Percentiles rank a stretch among this genome's conserved stretches.
Conservation (phyloP, 2,888 invertebrate genomes). For the Pomacea canaliculata region DNA sequence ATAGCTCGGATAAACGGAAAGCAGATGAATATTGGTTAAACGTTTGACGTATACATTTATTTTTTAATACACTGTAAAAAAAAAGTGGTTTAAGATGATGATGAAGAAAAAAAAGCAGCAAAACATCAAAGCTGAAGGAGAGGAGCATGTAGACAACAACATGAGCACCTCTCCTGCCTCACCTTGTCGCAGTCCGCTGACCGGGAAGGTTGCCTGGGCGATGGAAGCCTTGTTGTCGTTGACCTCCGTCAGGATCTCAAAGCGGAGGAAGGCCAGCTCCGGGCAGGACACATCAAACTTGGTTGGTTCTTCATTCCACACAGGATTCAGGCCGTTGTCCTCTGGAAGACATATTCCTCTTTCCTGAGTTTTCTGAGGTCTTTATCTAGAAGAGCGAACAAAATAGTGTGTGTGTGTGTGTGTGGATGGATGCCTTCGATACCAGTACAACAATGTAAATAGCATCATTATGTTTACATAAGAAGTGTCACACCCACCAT, state of each 20-base stretch:
- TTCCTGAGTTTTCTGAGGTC: neutral
- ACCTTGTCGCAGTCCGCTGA: slow-evolving; percentile 72
- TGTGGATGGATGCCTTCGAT: neutral
- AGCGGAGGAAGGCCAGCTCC: slow-evolving; percentile 74
- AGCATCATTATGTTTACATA: too few relatives aligned
- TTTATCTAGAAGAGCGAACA: too few relatives aligned
- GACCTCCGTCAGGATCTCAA: slow-evolving; percentile 81
- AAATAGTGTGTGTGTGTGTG: neutral
- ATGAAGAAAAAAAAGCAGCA: too few relatives aligned
- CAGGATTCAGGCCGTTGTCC: slow-evolving; percentile 76
- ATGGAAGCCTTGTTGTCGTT: slow-evolving; percentile 96
- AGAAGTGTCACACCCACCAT: slow-evolving; percentile 73
- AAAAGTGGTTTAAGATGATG: too few relatives aligned
- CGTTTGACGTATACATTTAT: too few relatives aligned
- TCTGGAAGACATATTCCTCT: slow-evolving; percentile 70
- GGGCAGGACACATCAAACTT: slow-evolving; percentile 74
- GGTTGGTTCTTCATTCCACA: slow-evolving; percentile 73
- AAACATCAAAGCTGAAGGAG: too few relatives aligned
- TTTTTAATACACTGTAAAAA: too few relatives aligned
- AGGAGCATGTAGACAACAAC: too few relatives aligned
- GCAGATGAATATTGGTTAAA: too few relatives aligned
- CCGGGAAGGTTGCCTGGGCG: slow-evolving; percentile 93
- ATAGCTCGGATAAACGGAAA: too few relatives aligned
- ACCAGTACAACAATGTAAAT: neutral
- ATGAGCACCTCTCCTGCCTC: neutral